These are phyloP conservation scores for Hepsetus odoe DNA, from an alignment of 2,113 vertebrate species.

Conservation along the genomic window DNA sequence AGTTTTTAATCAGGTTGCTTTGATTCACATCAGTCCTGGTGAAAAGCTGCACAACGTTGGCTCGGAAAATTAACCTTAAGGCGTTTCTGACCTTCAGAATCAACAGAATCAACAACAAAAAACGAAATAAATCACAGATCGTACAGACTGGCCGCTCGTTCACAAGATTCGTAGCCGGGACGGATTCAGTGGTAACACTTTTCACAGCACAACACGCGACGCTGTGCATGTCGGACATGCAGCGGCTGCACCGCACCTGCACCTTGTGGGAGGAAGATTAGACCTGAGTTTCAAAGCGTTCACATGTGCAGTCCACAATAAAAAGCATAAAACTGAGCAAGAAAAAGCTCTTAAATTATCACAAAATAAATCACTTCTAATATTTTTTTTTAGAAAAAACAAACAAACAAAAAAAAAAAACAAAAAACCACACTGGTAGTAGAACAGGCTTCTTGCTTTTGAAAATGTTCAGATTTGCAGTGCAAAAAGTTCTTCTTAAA, in stretches of 20 bases:
- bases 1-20: neutral
- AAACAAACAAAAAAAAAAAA: too few species aligned
- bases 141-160: constrained; percentile 9
- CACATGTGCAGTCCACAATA: constrained; percentile 23
- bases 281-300: constrained; percentile 63
- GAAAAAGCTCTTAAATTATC: neutral
- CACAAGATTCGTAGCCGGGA: constrained; percentile 25
- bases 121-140: constrained; percentile 29
- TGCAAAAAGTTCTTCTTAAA: constrained; percentile 15
- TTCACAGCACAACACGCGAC: constrained; percentile 53
- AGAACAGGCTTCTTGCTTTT: constrained; percentile 31
- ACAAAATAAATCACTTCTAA: too few species aligned
- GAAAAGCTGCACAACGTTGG: constrained; percentile 55
- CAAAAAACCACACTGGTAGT: neutral
- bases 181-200: constrained; percentile 55
- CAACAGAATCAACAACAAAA: constrained; percentile 25
- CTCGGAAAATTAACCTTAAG: constrained; percentile 50
- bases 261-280: constrained; percentile 41
- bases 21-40: constrained; percentile 65
- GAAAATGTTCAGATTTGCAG: constrained; percentile 15
- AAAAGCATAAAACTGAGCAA: constrained; percentile 2
- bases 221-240: constrained; percentile 18
- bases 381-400: too few species aligned
- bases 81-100: neutral
- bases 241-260: constrained; percentile 28